phyloP scores from a whole-genome alignment of 2,113 vertebrate species.

The Forbesichthys agassizii region DNA sequence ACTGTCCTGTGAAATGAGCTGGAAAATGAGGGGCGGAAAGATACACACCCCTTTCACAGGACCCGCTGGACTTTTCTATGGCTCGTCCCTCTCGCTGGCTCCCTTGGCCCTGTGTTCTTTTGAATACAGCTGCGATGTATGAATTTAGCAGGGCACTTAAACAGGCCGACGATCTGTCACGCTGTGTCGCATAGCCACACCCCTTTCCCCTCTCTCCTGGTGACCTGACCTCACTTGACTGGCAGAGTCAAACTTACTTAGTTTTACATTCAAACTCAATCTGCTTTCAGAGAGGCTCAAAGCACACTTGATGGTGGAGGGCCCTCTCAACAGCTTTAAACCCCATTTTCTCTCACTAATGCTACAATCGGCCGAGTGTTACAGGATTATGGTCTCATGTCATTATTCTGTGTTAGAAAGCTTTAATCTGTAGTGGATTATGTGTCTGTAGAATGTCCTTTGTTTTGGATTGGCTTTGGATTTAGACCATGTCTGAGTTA shows the following conservation, averaged over 20 bases:
- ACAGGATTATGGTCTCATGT: constrained; percentile 38
- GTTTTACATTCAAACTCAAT: constrained; percentile 67
- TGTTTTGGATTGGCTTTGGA: too few species aligned
- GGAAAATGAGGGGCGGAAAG: constrained; percentile 79
- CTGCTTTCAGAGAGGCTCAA: constrained; percentile 63
- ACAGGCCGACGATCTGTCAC: constrained; percentile 70
- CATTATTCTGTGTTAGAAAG: constrained; percentile 31
- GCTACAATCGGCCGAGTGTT: constrained; percentile 32
- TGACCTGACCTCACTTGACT: constrained; percentile 60
- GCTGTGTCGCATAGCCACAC: neutral
- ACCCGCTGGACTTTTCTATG: constrained; percentile 48
- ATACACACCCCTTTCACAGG: constrained; percentile 61
- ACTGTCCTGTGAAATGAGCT: constrained; percentile 77
- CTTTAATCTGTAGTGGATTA: constrained; percentile 18
- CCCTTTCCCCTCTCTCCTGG: constrained; percentile 12
- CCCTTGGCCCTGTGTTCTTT: constrained; percentile 38
- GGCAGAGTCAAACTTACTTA: constrained; percentile 36
- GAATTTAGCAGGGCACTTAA: constrained; percentile 78
- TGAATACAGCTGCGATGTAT: constrained; percentile 80
- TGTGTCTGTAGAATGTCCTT: neutral
- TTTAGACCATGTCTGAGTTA: neutral
- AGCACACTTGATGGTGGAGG: constrained; percentile 36
- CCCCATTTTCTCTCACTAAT: constrained; percentile 42
- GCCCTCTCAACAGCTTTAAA: constrained; percentile 48
- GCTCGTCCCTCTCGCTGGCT: constrained; percentile 22